Percentiles rank a stretch among this genome's conserved stretches.
These are phyloP conservation scores for Neofelis nebulosa DNA, from an alignment of 2,113 vertebrate genomes.

Conservation along the genomic window DNA sequence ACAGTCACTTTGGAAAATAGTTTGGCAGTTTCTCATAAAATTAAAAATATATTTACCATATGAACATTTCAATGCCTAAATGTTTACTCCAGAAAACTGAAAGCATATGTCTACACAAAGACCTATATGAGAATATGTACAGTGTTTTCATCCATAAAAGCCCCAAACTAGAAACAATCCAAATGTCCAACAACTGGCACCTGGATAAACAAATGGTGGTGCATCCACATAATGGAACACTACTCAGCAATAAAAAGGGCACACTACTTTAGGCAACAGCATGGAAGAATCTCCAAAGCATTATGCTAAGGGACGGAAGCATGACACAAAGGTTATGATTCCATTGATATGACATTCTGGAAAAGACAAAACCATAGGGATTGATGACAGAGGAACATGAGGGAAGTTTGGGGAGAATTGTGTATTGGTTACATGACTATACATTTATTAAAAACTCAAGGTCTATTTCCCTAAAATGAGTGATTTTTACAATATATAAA, in stretches of 20 bases:
- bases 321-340: background rate
- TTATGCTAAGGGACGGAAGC: background rate
- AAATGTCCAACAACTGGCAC: background rate
- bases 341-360: background rate
- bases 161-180: background rate
- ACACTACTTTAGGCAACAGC: background rate
- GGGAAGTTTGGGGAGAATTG: background rate
- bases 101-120: background rate
- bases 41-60: background rate
- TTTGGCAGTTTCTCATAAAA: background rate
- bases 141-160: background rate
- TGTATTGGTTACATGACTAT: background rate
- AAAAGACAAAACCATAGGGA: background rate
- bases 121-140: background rate
- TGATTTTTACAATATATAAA: background rate
- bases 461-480: background rate
- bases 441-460: background rate
- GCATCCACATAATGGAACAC: background rate
- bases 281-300: background rate
- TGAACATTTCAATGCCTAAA: background rate
- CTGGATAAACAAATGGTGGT: background rate
- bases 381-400: background rate
- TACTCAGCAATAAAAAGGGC: background rate
- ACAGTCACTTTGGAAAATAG: background rate
- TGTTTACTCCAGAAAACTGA: background rate